Evolutionary conservation across 1,140 invertebrate genomes (phyloP).

Genomic region (Eubasilissa regina): DNA sequence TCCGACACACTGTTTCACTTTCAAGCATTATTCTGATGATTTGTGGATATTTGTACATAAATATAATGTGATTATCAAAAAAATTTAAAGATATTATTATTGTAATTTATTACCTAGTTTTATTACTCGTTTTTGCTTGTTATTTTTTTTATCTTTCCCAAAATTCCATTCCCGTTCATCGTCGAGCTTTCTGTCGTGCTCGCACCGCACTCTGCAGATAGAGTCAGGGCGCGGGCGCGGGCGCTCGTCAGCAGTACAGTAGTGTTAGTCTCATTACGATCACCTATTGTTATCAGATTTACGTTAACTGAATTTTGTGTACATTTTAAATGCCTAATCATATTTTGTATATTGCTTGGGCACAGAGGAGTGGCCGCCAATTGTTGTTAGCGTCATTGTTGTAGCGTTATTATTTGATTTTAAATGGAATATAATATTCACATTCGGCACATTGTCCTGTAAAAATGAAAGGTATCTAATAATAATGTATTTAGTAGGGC

Average conservation of each 20-base stretch:
- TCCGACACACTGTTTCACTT: too few relatives aligned
- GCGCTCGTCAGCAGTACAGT: neutral
- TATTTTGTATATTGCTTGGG: too few relatives aligned
- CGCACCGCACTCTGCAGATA: neutral
- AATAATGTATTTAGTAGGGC: slow-evolving; percentile 30
- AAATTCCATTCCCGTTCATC: slow-evolving; percentile 5
- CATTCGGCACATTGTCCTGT: slow-evolving; percentile 27
- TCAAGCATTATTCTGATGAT: too few relatives aligned
- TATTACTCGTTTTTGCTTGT: slow-evolving; percentile 29
- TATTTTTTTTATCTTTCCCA: neutral
- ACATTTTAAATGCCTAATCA: too few relatives aligned
- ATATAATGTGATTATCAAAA: slow-evolving; percentile 28
- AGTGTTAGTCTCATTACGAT: neutral
- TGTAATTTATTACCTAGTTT: slow-evolving; percentile 36
- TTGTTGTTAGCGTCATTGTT: too few relatives aligned
- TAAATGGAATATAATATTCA: too few relatives aligned
- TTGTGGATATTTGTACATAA: slow-evolving; percentile 9
- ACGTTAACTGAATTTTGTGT: too few relatives aligned
- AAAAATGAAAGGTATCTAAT: slow-evolving; percentile 31
- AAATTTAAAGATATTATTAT: slow-evolving; percentile 36
- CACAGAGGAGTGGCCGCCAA: too few relatives aligned
- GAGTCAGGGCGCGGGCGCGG: neutral
- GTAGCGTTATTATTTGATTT: too few relatives aligned
- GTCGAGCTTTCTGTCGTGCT: neutral
- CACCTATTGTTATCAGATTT: too few relatives aligned